These are phyloP conservation scores for Aphis craccivora DNA, from an alignment of 1,140 invertebrate species.

Conservation along the genomic window DNA sequence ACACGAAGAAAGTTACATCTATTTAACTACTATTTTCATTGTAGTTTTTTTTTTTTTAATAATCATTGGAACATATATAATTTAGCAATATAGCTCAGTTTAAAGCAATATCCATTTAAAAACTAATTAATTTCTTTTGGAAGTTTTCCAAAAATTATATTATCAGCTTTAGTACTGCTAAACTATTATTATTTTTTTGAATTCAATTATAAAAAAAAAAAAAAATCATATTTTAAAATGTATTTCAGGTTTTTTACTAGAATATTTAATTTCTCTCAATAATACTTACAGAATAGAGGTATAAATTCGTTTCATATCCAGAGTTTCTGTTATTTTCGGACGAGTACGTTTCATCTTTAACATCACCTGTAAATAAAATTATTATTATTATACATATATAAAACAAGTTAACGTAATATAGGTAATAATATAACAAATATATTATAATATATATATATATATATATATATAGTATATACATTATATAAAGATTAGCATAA, in stretches of 20 bases:
- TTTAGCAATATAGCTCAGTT: background rate
- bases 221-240: background rate
- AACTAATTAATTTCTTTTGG: background rate
- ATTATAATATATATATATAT: background rate
- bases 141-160: background rate
- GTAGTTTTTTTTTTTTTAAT: background rate
- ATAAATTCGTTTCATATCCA: slow-evolving; percentile 76
- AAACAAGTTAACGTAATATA: background rate
- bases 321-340: slow-evolving; percentile 71
- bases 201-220: background rate
- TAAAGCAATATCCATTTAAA: background rate
- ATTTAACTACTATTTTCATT: background rate
- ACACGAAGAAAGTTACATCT: background rate
- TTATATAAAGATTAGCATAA: background rate
- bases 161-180: background rate
- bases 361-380: slow-evolving; percentile 69
- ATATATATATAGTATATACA: too few species aligned
- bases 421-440: too few species aligned
- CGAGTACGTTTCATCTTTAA: slow-evolving; percentile 72
- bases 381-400: background rate
- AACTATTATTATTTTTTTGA: background rate
- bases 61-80: background rate
- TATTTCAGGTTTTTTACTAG: background rate
- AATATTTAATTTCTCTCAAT: background rate
- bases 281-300: slow-evolving; percentile 74